phyloP scores from a whole-genome alignment of 2,113 vertebrate genomes.

The Protomyctophum bolini region DNA sequence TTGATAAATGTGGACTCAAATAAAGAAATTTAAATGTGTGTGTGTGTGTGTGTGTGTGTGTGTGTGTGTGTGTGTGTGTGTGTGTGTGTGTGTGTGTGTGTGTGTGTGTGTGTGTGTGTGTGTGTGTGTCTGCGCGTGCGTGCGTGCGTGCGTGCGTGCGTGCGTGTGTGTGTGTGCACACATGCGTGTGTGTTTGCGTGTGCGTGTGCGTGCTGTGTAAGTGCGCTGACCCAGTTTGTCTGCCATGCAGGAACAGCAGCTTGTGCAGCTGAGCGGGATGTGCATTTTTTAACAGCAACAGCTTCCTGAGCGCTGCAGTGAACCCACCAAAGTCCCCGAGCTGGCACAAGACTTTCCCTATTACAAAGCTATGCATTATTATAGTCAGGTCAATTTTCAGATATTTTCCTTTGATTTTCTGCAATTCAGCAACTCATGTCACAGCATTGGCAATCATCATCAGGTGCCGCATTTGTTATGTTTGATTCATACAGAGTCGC shows the following conservation, averaged over 20 bases:
- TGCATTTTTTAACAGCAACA: conserved; percentile 72
- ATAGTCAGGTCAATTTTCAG: too few species aligned
- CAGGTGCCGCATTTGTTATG: too few species aligned
- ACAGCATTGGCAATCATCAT: too few species aligned
- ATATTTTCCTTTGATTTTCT: too few species aligned
- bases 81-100: not conserved
- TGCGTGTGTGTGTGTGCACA: conserved; percentile 25
- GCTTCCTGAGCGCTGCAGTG: conserved; percentile 53
- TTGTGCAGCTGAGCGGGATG: conserved; percentile 72
- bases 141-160: conserved; percentile 4
- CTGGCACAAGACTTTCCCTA: too few species aligned
- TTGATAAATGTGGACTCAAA: too few species aligned
- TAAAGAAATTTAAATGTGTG: too few species aligned
- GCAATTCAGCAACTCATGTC: too few species aligned
- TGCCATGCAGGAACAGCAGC: conserved; percentile 61
- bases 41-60: not conserved
- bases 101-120: not conserved
- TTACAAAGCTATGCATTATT: not conserved
- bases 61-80: not conserved
- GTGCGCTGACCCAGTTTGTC: conserved; percentile 69
- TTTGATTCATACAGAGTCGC: too few species aligned
- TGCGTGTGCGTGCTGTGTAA: conserved; percentile 25
- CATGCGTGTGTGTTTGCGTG: conserved; percentile 30
- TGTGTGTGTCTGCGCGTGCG: not conserved
- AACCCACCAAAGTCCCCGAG: conserved; percentile 19